A percentile compares a stretch with the other conserved stretches of the same genome.
phyloP scores from a whole-genome alignment of 2,797 vertebrate species.

The Neomorphus geoffroyi region DNA sequence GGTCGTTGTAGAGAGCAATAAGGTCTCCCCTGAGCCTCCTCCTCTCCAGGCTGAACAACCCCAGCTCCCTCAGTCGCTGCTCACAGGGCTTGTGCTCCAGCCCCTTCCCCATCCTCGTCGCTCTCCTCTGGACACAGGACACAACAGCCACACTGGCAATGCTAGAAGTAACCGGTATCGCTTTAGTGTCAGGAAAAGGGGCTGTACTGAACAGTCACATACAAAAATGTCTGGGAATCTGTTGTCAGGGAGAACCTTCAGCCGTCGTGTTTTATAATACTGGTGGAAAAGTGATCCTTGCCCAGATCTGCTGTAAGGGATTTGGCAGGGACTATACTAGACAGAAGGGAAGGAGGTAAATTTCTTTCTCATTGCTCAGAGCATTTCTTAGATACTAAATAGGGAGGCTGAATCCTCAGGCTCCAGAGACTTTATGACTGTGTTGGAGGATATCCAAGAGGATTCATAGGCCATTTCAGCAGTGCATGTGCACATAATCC shows the following conservation, averaged over 20 bases:
- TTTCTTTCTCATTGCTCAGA: constrained; percentile 8
- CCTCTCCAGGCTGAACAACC: too few species aligned
- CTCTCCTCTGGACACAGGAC: too few species aligned
- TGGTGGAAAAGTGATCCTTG: background rate
- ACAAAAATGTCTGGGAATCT: background rate
- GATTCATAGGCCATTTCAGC: background rate
- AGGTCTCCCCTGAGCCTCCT: too few species aligned
- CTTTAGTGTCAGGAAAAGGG: background rate
- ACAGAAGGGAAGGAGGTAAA: constrained; percentile 12
- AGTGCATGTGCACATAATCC: background rate
- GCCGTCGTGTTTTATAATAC: background rate
- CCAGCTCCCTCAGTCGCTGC: too few species aligned
- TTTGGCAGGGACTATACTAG: background rate
- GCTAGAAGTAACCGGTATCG: background rate
- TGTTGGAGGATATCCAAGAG: background rate
- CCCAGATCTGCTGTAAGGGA: background rate
- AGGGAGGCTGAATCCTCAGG: background rate
- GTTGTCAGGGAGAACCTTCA: background rate
- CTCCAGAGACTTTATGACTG: background rate
- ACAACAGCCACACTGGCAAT: background rate
- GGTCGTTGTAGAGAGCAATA: too few species aligned
- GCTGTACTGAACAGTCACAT: background rate
- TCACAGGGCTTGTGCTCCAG: too few species aligned
- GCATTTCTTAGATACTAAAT: background rate
- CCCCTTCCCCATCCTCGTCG: too few species aligned